Conservation (phyloP, 2,888 invertebrate genomes). For the Sinodicranocentrus sp. region DNA sequence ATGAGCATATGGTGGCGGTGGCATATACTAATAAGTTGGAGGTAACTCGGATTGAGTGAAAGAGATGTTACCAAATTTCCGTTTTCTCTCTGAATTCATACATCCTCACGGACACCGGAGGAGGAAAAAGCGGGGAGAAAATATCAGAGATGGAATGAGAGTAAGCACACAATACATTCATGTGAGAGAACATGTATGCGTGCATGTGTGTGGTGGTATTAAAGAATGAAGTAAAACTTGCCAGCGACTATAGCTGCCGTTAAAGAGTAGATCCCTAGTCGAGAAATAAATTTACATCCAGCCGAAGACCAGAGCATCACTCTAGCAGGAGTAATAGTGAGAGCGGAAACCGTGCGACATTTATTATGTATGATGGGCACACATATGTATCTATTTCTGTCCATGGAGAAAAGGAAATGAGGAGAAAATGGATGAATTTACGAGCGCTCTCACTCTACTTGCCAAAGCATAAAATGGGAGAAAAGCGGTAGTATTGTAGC, state of each 20-base stretch:
- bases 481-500: conserved; percentile 58
- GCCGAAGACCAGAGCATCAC: conserved; percentile 39
- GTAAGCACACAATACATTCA: too few relatives aligned
- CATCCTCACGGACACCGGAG: background rate
- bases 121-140: too few relatives aligned
- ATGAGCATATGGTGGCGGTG: too few relatives aligned
- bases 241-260: background rate
- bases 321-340: conserved; percentile 38
- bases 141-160: too few relatives aligned
- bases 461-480: conserved; percentile 63
- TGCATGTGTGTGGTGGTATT: background rate
- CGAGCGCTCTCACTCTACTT: conserved; percentile 65
- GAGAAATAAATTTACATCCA: conserved; percentile 63
- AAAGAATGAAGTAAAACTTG: conserved; percentile 20
- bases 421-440: conserved; percentile 67
- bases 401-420: conserved; percentile 67
- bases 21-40: too few relatives aligned
- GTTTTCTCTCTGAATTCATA: conserved; percentile 33
- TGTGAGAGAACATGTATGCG: too few relatives aligned
- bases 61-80: conserved; percentile 65
- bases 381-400: conserved; percentile 66
- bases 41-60: conserved; percentile 42
- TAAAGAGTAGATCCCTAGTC: conserved; percentile 30
- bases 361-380: conserved; percentile 68
- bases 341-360: conserved; percentile 67